Conservation (phyloP, 1,140 invertebrate genomes). For the Hylaeus volcanicus region DNA sequence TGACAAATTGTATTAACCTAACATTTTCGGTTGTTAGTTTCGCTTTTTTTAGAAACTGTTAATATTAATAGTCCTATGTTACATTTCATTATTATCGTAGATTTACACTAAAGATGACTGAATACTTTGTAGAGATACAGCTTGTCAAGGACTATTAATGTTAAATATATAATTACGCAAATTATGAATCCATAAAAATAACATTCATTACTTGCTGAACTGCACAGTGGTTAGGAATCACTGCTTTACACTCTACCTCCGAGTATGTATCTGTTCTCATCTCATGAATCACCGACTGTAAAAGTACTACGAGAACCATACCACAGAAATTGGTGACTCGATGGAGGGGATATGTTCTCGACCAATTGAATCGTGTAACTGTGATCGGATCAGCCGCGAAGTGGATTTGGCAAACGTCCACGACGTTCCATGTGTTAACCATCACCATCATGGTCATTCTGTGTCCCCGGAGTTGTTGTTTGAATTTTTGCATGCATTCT, state of each 20-base stretch:
- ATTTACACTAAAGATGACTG: too few species aligned
- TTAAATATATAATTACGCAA: too few species aligned
- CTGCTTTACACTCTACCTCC: not conserved
- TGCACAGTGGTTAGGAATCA: too few species aligned
- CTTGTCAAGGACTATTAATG: too few species aligned
- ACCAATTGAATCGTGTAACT: not conserved
- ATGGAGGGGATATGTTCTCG: not conserved
- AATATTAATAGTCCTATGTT: too few species aligned
- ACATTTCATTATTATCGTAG: too few species aligned
- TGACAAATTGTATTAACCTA: too few species aligned
- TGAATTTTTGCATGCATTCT: conserved; percentile 60
- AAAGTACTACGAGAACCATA: not conserved
- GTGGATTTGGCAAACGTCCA: not conserved
- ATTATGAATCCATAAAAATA: too few species aligned
- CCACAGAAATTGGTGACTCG: not conserved
- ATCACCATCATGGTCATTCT: conserved; percentile 36
- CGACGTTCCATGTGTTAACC: not conserved
- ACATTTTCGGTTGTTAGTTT: too few species aligned
- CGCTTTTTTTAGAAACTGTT: too few species aligned
- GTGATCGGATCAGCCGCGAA: not conserved
- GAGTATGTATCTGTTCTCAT: not conserved
- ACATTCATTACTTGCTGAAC: too few species aligned
- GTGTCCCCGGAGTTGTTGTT: conserved; percentile 55
- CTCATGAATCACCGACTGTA: not conserved
- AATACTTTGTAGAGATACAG: too few species aligned